Percentiles rank a stretch among this genome's conserved stretches.
Evolutionary conservation across 2,797 vertebrate species (phyloP).

Genomic region (Anabacerthia variegaticeps): DNA sequence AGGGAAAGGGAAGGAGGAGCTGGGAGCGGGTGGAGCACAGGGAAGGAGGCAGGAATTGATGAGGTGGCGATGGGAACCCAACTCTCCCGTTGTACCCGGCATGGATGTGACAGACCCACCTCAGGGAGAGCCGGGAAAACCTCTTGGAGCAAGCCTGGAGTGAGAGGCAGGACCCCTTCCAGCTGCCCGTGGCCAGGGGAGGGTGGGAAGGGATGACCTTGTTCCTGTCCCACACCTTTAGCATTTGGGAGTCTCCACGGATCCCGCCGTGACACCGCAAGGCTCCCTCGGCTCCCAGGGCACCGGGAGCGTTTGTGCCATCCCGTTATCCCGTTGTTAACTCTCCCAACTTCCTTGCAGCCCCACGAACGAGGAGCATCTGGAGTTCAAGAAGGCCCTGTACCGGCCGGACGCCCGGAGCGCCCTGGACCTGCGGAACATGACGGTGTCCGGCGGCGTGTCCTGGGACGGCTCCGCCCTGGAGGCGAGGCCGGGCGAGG

Average conservation of each 20-base stretch:
- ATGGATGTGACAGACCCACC: no score
- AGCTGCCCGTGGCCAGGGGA: neutral
- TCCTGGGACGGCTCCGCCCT: slow-evolving; percentile 61
- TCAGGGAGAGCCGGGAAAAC: neutral
- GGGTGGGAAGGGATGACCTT: neutral
- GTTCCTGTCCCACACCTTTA: neutral
- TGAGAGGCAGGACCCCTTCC: neutral
- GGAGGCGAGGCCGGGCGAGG: neutral
- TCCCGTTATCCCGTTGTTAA: neutral
- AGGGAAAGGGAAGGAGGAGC: neutral
- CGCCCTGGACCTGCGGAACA: slow-evolving; percentile 29
- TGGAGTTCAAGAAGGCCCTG: slow-evolving; percentile 55
- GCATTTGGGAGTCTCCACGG: no score
- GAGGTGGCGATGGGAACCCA: neutral
- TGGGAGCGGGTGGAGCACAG: no score
- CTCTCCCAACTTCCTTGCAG: slow-evolving; percentile 62
- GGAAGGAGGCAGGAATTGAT: neutral
- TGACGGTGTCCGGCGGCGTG: neutral
- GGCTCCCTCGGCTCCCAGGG: neutral
- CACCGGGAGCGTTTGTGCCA: no score
- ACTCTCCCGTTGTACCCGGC: fast-evolving
- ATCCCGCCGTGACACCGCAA: neutral
- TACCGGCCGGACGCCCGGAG: slow-evolving; percentile 52
- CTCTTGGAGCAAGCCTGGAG: neutral
- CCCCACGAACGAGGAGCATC: slow-evolving; percentile 51